These are phyloP conservation scores for Chionomys nivalis DNA, from an alignment of 2,113 vertebrate genomes.

Conservation along the genomic window DNA sequence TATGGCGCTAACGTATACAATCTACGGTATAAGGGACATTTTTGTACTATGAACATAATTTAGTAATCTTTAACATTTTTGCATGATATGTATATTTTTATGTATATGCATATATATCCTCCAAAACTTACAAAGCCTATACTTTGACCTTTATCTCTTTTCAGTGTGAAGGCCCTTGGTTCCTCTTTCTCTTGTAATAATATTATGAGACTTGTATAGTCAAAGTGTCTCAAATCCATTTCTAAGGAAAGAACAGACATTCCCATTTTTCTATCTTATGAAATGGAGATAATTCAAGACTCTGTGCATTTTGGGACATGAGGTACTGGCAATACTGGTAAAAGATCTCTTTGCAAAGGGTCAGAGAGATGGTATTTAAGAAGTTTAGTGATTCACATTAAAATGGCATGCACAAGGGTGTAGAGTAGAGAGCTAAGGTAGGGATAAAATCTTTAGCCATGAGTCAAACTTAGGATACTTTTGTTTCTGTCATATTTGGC, in stretches of 20 bases:
- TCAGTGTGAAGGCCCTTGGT: not conserved
- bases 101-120: not conserved
- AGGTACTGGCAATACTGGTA: not conserved
- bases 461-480: too few species aligned
- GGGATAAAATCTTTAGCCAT: not conserved
- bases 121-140: not conserved
- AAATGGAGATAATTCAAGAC: not conserved
- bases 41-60: not conserved
- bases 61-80: not conserved
- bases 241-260: not conserved
- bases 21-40: not conserved
- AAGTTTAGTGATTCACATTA: not conserved
- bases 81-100: too few species aligned
- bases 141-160: fast-evolving
- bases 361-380: not conserved
- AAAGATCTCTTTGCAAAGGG: not conserved
- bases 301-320: not conserved
- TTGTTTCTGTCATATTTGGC: not conserved
- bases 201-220: not conserved
- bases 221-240: not conserved
- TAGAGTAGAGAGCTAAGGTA: not conserved
- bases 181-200: not conserved
- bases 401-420: fast-evolving
- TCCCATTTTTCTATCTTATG: not conserved
- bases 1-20: not conserved